phyloP scores from a whole-genome alignment of 2,888 invertebrate genomes.

The Drosophila formosana region DNA sequence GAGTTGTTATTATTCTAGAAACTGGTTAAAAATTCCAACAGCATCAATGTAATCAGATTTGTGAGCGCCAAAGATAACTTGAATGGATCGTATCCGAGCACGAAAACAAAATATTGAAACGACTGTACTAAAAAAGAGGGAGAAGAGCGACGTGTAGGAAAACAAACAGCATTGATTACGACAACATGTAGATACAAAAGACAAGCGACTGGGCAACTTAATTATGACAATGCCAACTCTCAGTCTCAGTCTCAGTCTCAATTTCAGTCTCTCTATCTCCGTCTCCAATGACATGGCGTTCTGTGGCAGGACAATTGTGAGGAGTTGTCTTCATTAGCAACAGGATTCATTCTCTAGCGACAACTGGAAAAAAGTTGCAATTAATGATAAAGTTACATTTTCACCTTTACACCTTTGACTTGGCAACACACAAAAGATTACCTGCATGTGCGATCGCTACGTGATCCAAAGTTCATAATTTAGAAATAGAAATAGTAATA shows the following conservation, averaged over 20 bases:
- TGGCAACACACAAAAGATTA: constrained; percentile 10
- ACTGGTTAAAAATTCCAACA: constrained; percentile 61
- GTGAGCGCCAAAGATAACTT: constrained; percentile 36
- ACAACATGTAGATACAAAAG: constrained; percentile 32
- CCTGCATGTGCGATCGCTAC: constrained; percentile 13
- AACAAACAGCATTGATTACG: constrained; percentile 66
- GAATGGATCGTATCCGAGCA: constrained; percentile 22
- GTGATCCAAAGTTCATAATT: constrained; percentile 21
- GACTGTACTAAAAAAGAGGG: constrained; percentile 43
- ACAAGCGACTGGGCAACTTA: constrained; percentile 49
- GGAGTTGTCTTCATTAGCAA: constrained; percentile 49
- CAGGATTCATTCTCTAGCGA: constrained; percentile 42
- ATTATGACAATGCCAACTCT: constrained; percentile 53
- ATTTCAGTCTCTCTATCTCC: not conserved
- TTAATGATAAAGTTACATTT: constrained; percentile 41
- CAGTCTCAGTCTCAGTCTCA: not conserved
- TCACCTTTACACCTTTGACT: constrained; percentile 16
- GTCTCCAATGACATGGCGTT: constrained; percentile 53
- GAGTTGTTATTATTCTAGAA: constrained; percentile 29
- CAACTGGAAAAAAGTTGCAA: constrained; percentile 46
- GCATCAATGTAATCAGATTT: constrained; percentile 80
- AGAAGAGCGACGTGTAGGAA: constrained; percentile 26
- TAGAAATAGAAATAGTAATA: constrained; percentile 11
- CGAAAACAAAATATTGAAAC: constrained; percentile 25
- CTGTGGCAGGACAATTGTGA: constrained; percentile 56